These are phyloP conservation scores for Platyscapa corneri DNA, from an alignment of 1,140 invertebrate species.

Conservation along the genomic window DNA sequence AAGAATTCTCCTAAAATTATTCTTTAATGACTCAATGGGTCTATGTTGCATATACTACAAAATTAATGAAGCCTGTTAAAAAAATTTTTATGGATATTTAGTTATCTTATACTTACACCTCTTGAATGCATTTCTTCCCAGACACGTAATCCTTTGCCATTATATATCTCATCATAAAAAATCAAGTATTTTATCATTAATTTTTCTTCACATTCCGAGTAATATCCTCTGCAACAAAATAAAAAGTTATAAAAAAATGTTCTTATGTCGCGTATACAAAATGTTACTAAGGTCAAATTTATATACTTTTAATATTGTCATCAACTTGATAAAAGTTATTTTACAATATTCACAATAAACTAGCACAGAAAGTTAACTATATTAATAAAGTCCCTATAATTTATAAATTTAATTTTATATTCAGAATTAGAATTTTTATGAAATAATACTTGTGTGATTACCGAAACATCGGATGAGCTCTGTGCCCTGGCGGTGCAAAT, in stretches of 20 bases:
- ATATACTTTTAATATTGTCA: no score
- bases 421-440: no score
- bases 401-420: no score
- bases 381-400: no score
- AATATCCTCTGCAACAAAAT: not conserved
- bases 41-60: constrained; percentile 30
- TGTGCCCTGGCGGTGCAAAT: not conserved
- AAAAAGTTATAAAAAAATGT: not conserved
- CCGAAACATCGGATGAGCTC: not conserved
- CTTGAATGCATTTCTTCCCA: constrained; percentile 16
- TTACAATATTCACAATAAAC: no score
- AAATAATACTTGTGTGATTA: not conserved
- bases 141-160: not conserved
- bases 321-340: no score
- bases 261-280: no score
- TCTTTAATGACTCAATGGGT: constrained; percentile 11
- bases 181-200: constrained; percentile 28
- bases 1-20: constrained; percentile 26
- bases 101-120: constrained; percentile 20
- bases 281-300: no score
- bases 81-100: not conserved
- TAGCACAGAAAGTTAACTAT: no score
- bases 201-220: not conserved
- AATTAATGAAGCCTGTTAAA: not conserved
- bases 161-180: not conserved